A percentile compares a stretch with the other conserved stretches of the same genome.
Conservation (phyloP, 1,140 invertebrate genomes). For the Trichogramma pretiosum region DNA sequence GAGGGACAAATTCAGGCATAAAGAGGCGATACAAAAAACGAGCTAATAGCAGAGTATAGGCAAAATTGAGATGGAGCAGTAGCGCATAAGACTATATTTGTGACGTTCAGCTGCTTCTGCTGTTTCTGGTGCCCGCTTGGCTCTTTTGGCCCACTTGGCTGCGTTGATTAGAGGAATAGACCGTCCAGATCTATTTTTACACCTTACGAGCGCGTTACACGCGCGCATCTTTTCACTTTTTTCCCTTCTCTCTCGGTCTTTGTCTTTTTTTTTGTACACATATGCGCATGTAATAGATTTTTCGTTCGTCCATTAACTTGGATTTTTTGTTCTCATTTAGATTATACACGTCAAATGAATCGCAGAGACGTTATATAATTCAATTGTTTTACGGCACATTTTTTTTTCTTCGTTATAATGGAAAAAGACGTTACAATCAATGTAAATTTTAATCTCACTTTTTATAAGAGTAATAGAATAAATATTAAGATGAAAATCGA, state of each 20-base stretch:
- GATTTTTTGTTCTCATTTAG: too few relatives aligned
- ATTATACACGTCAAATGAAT: too few relatives aligned
- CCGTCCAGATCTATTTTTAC: constrained; percentile 32
- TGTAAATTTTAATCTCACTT: too few relatives aligned
- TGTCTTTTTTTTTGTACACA: too few relatives aligned
- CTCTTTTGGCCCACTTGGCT: constrained; percentile 33
- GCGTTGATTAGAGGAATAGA: constrained; percentile 25
- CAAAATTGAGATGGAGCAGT: constrained; percentile 18
- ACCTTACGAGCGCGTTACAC: constrained; percentile 8
- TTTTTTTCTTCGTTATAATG: too few relatives aligned
- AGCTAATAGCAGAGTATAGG: background rate
- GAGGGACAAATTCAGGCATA: background rate
- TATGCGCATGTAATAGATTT: too few relatives aligned
- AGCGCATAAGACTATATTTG: constrained; percentile 37
- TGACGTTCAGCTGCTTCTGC: constrained; percentile 33
- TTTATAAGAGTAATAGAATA: too few relatives aligned
- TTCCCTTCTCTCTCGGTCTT: background rate
- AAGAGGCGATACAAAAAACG: background rate
- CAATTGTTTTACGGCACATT: too few relatives aligned
- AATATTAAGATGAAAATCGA: too few relatives aligned
- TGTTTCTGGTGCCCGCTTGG: constrained; percentile 27
- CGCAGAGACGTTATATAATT: too few relatives aligned
- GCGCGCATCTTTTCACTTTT: background rate
- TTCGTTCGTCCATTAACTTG: too few relatives aligned
- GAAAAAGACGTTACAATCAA: too few relatives aligned